Percentiles rank a stretch among this genome's conserved stretches.
These are phyloP conservation scores for Drosophila trapezifrons DNA, from an alignment of 1,140 invertebrate genomes.

Conservation along the genomic window DNA sequence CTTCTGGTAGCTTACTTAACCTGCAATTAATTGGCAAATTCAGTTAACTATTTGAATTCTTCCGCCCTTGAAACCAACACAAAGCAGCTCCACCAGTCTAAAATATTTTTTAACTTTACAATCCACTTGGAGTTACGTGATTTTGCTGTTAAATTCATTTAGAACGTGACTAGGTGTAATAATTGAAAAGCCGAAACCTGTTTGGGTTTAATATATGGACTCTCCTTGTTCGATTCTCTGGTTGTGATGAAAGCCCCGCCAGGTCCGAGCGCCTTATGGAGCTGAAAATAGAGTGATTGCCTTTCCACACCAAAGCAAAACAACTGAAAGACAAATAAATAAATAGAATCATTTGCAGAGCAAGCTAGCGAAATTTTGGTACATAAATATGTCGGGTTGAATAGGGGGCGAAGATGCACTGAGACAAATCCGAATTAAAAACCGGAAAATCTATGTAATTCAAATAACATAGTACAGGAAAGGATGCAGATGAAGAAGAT, in stretches of 20 bases:
- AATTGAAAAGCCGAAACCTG: not conserved
- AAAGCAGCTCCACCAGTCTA: not conserved
- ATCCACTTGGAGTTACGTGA: conserved; percentile 31
- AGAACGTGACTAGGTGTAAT: conserved; percentile 28
- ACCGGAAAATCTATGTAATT: too few species aligned
- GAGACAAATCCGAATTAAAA: not conserved
- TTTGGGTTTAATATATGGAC: conserved; percentile 13
- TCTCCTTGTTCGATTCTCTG: conserved; percentile 3
- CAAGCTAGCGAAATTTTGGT: conserved; percentile 19
- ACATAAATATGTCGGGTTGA: conserved; percentile 38
- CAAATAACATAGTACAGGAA: too few species aligned
- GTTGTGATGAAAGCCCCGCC: conserved; percentile 10
- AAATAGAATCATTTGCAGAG: conserved; percentile 38
- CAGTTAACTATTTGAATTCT: not conserved
- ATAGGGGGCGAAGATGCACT: conserved; percentile 34
- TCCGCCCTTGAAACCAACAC: not conserved
- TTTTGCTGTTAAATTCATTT: conserved; percentile 4
- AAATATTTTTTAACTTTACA: not conserved
- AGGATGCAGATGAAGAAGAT: too few species aligned
- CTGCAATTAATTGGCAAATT: not conserved
- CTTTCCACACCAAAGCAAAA: conserved; percentile 39
- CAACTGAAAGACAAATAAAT: conserved; percentile 50
- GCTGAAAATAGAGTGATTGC: conserved; percentile 53
- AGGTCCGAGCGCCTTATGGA: conserved; percentile 29
- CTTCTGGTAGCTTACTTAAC: too few species aligned